Base-by-base conservation (phyloP, 2,113 vertebrate genomes). In the Ovis aries region DNA sequence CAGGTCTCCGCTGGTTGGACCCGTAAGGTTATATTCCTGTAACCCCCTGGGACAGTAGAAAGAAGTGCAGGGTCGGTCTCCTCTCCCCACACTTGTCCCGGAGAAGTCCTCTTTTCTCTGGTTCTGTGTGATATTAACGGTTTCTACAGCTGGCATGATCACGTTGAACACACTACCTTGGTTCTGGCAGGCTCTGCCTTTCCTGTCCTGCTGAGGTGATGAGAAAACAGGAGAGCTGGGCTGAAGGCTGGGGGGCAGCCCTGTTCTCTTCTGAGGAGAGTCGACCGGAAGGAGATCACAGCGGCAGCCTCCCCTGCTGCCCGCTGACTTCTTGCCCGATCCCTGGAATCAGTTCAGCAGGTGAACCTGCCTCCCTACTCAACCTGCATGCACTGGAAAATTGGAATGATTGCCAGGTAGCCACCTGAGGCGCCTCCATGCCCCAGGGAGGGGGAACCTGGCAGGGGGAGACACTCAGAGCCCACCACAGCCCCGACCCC, bases 171-270 rank as follows among this genome's bases (percentile, higher is more conserved):
- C 67, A 36, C 10, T 2, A 2, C 36, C 67, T 74, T 25, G 67
- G 10, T 40, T 74, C 36, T 40, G 36, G 36, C 10, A 13, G 67
- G 10, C n/a, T 74, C 67, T 40, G n/a, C 23, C 36, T 6, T 40
- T 74, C 36, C 3, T 25, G 67, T 74, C 19, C 36, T 5, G 1
- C 67, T 40, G 67, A 36, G 67, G 21, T 67, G 33, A 0, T 0
- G 2, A 74, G n/a, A 1, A 40, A 74, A 74, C 67, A 74, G 67
- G 19, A 40, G 67, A 40, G n/a, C 67, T 74, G 67, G 67, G 21
- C 64, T 36, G n/a, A 16, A 71, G 19, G 19, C 5, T n/a, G 0
- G n/a, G 31, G 2, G 1, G 64, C n/a, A 40, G n/a, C 4, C 4
- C 64, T 36, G 4, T 21, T 21, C n/a, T 36, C 64, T 23, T 21